Percentiles rank a stretch among this genome's conserved stretches.
Conservation (phyloP, 2,888 invertebrate species). For the Arctia plantaginis region DNA sequence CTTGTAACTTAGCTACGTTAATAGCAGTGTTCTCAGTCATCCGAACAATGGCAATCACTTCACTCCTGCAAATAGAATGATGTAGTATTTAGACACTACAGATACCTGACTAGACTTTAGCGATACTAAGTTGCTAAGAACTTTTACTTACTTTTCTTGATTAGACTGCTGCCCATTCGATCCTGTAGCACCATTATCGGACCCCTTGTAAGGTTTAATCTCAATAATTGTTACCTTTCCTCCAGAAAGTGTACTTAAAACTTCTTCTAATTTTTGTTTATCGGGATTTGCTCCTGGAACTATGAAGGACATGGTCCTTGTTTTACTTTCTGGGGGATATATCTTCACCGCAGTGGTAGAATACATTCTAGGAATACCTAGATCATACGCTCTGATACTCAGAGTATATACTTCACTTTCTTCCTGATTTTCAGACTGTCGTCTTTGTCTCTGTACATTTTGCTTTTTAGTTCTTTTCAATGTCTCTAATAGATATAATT, state of each 20-base stretch:
- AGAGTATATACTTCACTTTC: constrained; percentile 88
- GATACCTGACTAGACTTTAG: neutral
- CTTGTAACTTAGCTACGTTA: constrained; percentile 90
- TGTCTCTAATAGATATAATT: constrained; percentile 88
- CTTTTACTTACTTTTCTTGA: constrained; percentile 83
- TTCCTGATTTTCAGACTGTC: constrained; percentile 77
- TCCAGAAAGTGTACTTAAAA: constrained; percentile 92
- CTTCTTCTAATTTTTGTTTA: constrained; percentile 90
- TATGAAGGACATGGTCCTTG: constrained; percentile 92
- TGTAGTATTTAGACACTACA: constrained; percentile 10
- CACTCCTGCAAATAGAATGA: constrained; percentile 85
- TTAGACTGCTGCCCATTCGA: constrained; percentile 80
- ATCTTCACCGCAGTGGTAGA: constrained; percentile 91
- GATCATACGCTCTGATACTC: constrained; percentile 93
- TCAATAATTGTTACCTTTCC: constrained; percentile 92
- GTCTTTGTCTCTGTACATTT: constrained; percentile 78
- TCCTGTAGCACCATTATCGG: constrained; percentile 86
- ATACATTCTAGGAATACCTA: constrained; percentile 92
- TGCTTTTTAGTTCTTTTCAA: constrained; percentile 78
- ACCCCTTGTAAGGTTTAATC: constrained; percentile 89
- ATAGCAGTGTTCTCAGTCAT: constrained; percentile 89
- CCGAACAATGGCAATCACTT: constrained; percentile 90
- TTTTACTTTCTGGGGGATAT: constrained; percentile 91
- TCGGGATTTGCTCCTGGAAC: constrained; percentile 92
- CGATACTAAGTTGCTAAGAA: constrained; percentile 2